phyloP scores from a whole-genome alignment of 1,140 invertebrate genomes.

The Gonioctena quinquepunctata region DNA sequence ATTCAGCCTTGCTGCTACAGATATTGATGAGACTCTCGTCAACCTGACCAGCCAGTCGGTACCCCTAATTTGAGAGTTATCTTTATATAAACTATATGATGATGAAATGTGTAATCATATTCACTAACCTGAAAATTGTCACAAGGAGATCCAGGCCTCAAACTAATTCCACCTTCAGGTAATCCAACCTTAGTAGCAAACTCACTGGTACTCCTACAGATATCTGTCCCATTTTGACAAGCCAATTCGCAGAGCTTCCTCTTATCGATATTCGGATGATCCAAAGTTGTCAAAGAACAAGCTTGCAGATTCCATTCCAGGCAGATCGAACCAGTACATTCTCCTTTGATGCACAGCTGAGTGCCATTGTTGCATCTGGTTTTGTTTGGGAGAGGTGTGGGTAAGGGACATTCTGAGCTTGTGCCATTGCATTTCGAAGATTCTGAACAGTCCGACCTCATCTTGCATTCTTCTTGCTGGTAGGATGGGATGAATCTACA shows the following conservation, averaged over 20 bases:
- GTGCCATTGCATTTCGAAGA: slow-evolving; percentile 84
- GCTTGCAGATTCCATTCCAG: slow-evolving; percentile 91
- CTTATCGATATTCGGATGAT: slow-evolving; percentile 77
- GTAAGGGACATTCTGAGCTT: slow-evolving; percentile 82
- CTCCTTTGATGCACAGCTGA: slow-evolving; percentile 89
- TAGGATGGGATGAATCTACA: slow-evolving; percentile 78
- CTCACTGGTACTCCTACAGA: slow-evolving; percentile 86
- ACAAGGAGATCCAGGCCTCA: slow-evolving; percentile 93
- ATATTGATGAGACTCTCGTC: too few relatives aligned
- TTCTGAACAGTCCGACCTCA: slow-evolving; percentile 86
- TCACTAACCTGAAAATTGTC: slow-evolving; percentile 93
- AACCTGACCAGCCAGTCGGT: too few relatives aligned
- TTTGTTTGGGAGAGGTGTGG: slow-evolving; percentile 76
- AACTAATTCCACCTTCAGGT: slow-evolving; percentile 82
- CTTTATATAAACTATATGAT: too few relatives aligned
- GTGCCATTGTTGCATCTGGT: slow-evolving; percentile 84
- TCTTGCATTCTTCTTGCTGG: slow-evolving; percentile 74
- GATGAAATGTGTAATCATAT: too few relatives aligned
- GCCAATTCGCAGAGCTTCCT: slow-evolving; percentile 93
- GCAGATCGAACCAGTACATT: slow-evolving; percentile 95
- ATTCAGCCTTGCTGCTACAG: too few relatives aligned
- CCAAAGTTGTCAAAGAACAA: slow-evolving; percentile 91
- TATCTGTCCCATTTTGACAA: slow-evolving; percentile 85
- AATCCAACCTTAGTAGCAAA: slow-evolving; percentile 76
- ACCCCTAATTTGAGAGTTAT: too few relatives aligned